Percentiles rank a stretch among this genome's conserved stretches.
These are phyloP conservation scores for Minunthozetes semirufus DNA, from an alignment of 2,888 invertebrate genomes.

Conservation along the genomic window DNA sequence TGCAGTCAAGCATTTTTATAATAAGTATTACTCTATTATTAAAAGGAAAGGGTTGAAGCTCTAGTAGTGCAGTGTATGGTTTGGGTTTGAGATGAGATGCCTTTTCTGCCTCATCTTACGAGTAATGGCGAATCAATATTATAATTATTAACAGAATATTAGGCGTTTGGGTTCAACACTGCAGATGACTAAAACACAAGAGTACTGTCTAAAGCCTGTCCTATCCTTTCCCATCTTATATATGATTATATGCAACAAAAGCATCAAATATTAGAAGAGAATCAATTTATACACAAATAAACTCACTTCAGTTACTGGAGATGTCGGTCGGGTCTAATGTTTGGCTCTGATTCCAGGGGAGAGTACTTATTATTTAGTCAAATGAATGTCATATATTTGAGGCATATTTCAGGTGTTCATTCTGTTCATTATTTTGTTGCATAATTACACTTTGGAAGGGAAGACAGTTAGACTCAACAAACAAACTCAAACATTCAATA, in stretches of 20 bases:
- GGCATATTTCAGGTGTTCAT: too few relatives aligned
- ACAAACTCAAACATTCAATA: background rate
- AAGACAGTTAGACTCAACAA: slow-evolving; percentile 30
- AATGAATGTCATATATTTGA: slow-evolving; percentile 7
- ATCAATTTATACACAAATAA: background rate
- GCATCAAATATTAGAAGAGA: slow-evolving; percentile 12
- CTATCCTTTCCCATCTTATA: background rate
- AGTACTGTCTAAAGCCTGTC: background rate
- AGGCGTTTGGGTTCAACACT: background rate
- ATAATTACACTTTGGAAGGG: slow-evolving; percentile 21
- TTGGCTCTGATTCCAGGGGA: slow-evolving; percentile 18
- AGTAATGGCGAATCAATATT: slow-evolving; percentile 29
- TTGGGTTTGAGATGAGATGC: background rate
- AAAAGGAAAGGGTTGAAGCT: slow-evolving; percentile 31
- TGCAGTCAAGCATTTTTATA: slow-evolving; percentile 16
- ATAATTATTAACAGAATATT: slow-evolving; percentile 28
- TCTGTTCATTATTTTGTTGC: slow-evolving; percentile 22
- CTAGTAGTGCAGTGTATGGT: background rate
- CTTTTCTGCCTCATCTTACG: slow-evolving; percentile 21
- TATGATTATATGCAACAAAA: slow-evolving; percentile 19
- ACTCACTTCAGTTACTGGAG: slow-evolving; percentile 17
- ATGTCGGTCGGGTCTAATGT: slow-evolving; percentile 29
- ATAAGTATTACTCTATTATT: slow-evolving; percentile 32
- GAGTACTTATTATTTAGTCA: background rate
- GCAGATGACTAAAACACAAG: slow-evolving; percentile 1